Base-by-base conservation (phyloP, 2,797 vertebrate genomes). In the Lycodopsis pacificus region DNA sequence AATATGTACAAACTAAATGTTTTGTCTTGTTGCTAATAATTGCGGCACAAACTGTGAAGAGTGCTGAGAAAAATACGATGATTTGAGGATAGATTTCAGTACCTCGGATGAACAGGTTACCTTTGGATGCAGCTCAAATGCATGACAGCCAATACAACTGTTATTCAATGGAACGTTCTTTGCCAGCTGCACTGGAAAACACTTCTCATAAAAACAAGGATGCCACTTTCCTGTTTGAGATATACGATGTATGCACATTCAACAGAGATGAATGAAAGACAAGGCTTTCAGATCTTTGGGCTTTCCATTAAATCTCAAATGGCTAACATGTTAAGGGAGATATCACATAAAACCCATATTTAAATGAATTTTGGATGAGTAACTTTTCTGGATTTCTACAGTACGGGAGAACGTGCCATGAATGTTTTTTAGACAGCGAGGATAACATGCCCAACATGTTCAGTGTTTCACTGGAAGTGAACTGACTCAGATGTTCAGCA, bases 401-500 rank as follows among this genome's bases (percentile, higher is more conserved):
- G 34, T 27, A 62, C 27, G 54, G 30, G 14, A 49, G 19, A 66
- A 3, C 11, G 36, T 63, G 48, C 54, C 14, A 27, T 14, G 27
- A 15, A 14, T 22, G 3, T 20, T 64, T 63, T 53, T 53, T 57
- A 48, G 40, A 65, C 56, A 76, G 61, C 2, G 14, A 49, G 42
- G 59, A 77, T 48, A 86, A 75, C 56, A 73, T 73, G 57, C n/a
- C 56, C 36, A 65, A 64, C 40, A 42, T 65, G 65, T 82, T 62
- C 51, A 42, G 67, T 48, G 40, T 64, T 82, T 84, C 61, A 71
- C 77, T 80, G 34, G 44, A 66, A 80, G 75, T 65, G 32, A 80
- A 80, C 74, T 83, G 82, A 84, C 75, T 81, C 56, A 77, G 81
- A 77, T 80, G 65, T 79, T 81, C 53, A 14, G 48, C 32, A 15